Percentiles rank a stretch among this genome's conserved stretches.
Evolutionary conservation across 2,797 vertebrate species (phyloP).

Genomic region (Meda fulgida): DNA sequence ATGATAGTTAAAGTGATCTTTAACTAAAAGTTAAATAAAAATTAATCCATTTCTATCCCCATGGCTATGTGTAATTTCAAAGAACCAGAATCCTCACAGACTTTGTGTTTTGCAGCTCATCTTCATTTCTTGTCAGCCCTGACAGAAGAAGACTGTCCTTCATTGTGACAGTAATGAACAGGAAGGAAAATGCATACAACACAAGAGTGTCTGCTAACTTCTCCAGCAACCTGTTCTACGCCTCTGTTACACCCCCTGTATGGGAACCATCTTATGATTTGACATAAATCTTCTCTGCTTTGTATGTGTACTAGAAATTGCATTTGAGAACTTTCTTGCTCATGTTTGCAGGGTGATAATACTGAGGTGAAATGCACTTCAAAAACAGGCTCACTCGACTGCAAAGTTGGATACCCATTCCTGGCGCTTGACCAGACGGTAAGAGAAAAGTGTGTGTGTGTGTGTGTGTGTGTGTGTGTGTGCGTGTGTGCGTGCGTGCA

Average conservation of each 20-base stretch:
- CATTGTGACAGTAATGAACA: constrained; percentile 77
- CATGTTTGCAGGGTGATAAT: constrained; percentile 72
- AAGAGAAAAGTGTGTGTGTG: constrained; percentile 18
- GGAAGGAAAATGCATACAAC: constrained; percentile 84
- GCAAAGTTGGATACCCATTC: constrained; percentile 82
- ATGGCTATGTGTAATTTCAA: not conserved
- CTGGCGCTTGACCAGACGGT: constrained; percentile 79
- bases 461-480: not conserved
- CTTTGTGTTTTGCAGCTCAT: constrained; percentile 69
- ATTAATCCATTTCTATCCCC: not conserved
- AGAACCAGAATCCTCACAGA: not conserved
- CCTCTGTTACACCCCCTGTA: constrained; percentile 78
- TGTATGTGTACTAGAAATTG: not conserved
- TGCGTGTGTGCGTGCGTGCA: too few relatives aligned
- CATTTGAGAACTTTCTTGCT: not conserved
- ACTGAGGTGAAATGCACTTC: constrained; percentile 82
- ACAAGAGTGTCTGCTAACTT: constrained; percentile 75
- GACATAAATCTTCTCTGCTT: not conserved
- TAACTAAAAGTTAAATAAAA: not conserved
- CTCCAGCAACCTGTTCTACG: constrained; percentile 85
- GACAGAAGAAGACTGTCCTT: constrained; percentile 80
- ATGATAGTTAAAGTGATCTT: not conserved
- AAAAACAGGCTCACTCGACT: constrained; percentile 70
- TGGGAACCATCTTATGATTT: not conserved
- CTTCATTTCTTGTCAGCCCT: constrained; percentile 77